These are phyloP conservation scores for Scopus umbretta DNA, from an alignment of 2,113 vertebrate species.

Conservation along the genomic window DNA sequence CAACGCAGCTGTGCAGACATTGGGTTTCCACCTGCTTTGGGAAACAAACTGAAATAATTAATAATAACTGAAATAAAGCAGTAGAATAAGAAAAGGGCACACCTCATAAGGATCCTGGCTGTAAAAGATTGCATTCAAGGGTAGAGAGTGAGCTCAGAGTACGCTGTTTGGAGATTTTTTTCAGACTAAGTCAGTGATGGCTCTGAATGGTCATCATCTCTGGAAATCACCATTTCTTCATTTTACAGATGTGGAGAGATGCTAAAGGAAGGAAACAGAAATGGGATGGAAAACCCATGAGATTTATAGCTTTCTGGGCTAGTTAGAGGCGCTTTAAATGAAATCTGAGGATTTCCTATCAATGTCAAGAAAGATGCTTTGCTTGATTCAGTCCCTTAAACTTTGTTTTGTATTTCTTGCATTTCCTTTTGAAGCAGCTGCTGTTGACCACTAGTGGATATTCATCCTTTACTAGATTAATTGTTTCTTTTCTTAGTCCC, in stretches of 20 bases:
- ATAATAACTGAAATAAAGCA: no score
- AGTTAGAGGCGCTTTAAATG: background rate
- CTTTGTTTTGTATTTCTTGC: background rate
- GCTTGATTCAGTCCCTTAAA: background rate
- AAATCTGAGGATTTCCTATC: background rate
- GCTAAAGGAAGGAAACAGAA: background rate
- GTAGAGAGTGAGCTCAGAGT: background rate
- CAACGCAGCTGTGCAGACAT: background rate
- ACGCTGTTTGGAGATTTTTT: rapidly evolving
- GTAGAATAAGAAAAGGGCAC: background rate
- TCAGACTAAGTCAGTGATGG: background rate
- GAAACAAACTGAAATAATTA: background rate
- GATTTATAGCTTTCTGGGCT: background rate
- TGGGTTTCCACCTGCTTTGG: background rate
- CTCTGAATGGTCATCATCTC: background rate
- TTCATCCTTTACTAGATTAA: background rate
- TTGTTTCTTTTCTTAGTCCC: background rate
- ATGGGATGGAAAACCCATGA: background rate
- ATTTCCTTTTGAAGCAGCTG: background rate
- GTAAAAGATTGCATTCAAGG: background rate
- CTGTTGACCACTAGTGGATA: background rate
- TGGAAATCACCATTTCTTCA: background rate
- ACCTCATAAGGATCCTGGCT: background rate
- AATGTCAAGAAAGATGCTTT: background rate
- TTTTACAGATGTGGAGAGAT: background rate